These are phyloP conservation scores for Pristionchus maxplancki DNA, from an alignment of 2,888 invertebrate species.

Conservation along the genomic window DNA sequence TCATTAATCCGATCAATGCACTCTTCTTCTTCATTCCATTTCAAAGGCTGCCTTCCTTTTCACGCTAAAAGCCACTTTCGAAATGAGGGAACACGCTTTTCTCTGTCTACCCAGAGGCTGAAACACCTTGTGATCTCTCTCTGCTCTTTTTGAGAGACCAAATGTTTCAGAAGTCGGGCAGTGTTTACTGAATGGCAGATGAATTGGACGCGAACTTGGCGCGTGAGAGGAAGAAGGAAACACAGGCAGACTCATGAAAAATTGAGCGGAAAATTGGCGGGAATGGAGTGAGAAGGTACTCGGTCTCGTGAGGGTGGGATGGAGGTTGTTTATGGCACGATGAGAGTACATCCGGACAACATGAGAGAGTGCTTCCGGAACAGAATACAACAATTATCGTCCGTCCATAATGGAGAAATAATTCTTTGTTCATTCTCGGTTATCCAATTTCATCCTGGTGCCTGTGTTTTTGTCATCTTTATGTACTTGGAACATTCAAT, in stretches of 20 bases:
- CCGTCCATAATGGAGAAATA: no score
- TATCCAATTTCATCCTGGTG: no score
- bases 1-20: no score
- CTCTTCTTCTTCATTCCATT: no score
- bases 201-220: neutral
- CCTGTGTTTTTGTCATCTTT: no score
- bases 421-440: no score
- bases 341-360: neutral
- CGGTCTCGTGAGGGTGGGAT: slow-evolving; percentile 11
- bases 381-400: neutral
- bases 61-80: no score
- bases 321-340: neutral
- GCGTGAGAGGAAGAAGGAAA: neutral
- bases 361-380: neutral
- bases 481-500: no score
- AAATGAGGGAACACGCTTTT: no score
- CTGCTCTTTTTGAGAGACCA: neutral
- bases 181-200: neutral
- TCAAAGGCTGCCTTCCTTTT: no score
- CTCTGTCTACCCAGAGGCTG: no score
- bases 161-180: neutral
- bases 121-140: neutral
- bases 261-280: slow-evolving; percentile 13
- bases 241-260: neutral
- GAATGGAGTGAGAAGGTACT: neutral